Evolutionary conservation across 2,113 vertebrate genomes (phyloP), one percentile per base, ranked within the genome.

Genomic region (Cercocebus atys): DNA sequence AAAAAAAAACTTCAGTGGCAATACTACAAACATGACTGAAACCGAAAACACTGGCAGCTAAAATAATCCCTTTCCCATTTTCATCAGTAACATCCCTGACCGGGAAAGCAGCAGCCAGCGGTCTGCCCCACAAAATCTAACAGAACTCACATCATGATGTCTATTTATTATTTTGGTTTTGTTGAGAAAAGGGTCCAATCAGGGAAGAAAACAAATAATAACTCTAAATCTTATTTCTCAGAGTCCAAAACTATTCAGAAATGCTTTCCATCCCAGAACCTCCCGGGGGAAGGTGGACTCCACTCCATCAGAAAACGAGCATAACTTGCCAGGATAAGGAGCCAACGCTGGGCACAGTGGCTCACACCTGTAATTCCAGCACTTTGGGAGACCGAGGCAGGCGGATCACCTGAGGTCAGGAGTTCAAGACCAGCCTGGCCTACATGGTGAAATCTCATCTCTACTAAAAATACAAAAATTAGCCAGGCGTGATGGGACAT

Each of bases 221-320:
- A 68, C 40, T 47, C 72, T 40, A 85, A 94, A 78, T 50, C 83
- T 52, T 79, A 78, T 85, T 95, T 91, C 86, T 82, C 90, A 81
- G 61, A 70, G 23, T 75, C 18, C 22, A 72, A 86, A 80, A 59
- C n/a, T 40, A 68, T 68, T 87, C 12, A 4, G 43, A 95, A 90
- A 90, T 40, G 8, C 73, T 70, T 35, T 20, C 47, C 32, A 73
- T 1, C 3, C 27, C 45, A 40, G 25, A 59, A 50, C 66, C 35
- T 61, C 50, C 93, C 52, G 9, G 55, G 45, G 45, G 38, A 94
- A 88, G 57, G 64, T 11, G 3, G 57, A 5, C 27, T 94, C 61
- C 32, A 50, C 12, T 23, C 57, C 25, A 5, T 9, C 25, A 78
- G 92, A 72, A 94, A 75, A 93, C 1, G 9, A 55, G 18, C n/a